Evolutionary conservation across 2,797 vertebrate species (phyloP), one percentile per base, ranked within the genome.

Genomic region (Onychomys arenicola): DNA sequence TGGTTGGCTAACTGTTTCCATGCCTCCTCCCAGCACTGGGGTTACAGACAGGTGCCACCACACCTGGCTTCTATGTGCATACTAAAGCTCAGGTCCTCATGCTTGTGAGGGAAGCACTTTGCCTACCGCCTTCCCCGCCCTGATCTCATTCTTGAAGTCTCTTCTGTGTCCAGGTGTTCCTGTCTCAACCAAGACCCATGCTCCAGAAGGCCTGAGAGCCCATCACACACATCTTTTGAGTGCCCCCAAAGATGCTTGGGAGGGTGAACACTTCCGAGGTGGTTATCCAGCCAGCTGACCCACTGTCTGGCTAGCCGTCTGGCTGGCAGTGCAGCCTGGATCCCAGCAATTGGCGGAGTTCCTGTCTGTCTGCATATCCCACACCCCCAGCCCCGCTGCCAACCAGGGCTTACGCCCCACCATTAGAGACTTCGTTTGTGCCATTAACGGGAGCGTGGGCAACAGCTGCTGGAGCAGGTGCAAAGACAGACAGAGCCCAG

Each of bases 391-490:
- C 92, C 90, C 89, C 6, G 2, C 96, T 97, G 97, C 97, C 97
- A 96, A 46, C 89, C 86, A 67, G 84, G 93, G 94, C 82, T 96
- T 77, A 84, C 80, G 83, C 73, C 92, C 63, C 27, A 1, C 96
- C 96, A 85, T 96, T 92, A 93, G 97, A 97, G 93, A 78, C 97
- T 96, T 89, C 40, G 65, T 97, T 97, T 98, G 97, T 97, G 94
- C 95, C 97, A 94, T 96, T 97, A 96, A 96, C 25, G 0, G 90
- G 40, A 93, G 84, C 40, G 55, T 90, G 49, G n/a, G 93, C 90
- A 91, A 94, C 98, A 98, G 98, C 97, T 98, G 98, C 89, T 32
- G 65, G 89, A 96, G 97, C 97, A 98, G 98, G 98, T 97, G 97
- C 96, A 95, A 90, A 95, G 94, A 95, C 97, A 96, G 97, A 96